phyloP scores from a whole-genome alignment of 1,140 invertebrate species.

The Homalodisca vitripennis region DNA sequence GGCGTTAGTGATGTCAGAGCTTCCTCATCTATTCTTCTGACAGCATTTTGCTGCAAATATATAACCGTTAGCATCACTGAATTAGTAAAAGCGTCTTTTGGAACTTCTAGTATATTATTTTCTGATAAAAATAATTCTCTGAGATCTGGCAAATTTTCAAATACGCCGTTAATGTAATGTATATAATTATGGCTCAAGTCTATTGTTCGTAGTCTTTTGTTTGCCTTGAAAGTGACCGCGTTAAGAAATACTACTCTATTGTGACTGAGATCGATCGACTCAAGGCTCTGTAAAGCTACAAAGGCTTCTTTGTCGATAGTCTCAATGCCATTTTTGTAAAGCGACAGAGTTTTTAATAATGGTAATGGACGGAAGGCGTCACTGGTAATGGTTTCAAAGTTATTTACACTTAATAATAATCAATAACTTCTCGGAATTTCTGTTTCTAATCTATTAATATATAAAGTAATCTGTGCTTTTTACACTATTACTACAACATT shows the following conservation, averaged over 20 bases:
- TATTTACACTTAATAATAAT: conserved; percentile 84
- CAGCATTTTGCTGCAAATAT: conserved; percentile 85
- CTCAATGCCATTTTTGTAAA: conserved; percentile 82
- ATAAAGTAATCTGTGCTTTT: conserved; percentile 69
- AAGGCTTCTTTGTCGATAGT: conserved; percentile 76
- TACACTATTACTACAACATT: conserved; percentile 80
- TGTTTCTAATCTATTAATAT: conserved; percentile 74
- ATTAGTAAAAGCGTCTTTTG: conserved; percentile 76
- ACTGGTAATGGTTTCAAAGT: conserved; percentile 69
- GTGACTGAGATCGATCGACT: conserved; percentile 83
- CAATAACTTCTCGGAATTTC: conserved; percentile 83
- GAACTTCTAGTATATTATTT: conserved; percentile 85
- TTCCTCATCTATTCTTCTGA: conserved; percentile 69
- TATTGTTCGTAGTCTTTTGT: conserved; percentile 73
- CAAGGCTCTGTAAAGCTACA: conserved; percentile 65
- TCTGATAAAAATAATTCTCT: conserved; percentile 81
- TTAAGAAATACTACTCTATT: conserved; percentile 79
- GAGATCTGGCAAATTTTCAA: conserved; percentile 73
- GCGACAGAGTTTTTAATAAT: conserved; percentile 71
- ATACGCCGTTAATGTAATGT: conserved; percentile 78
- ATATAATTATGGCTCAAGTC: conserved; percentile 88
- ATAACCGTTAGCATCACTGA: conserved; percentile 74
- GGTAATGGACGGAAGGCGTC: conserved; percentile 79
- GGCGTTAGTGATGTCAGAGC: conserved; percentile 70
- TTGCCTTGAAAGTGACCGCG: conserved; percentile 67